Conservation (phyloP, 2,113 vertebrate species). For the Procavia capensis region DNA sequence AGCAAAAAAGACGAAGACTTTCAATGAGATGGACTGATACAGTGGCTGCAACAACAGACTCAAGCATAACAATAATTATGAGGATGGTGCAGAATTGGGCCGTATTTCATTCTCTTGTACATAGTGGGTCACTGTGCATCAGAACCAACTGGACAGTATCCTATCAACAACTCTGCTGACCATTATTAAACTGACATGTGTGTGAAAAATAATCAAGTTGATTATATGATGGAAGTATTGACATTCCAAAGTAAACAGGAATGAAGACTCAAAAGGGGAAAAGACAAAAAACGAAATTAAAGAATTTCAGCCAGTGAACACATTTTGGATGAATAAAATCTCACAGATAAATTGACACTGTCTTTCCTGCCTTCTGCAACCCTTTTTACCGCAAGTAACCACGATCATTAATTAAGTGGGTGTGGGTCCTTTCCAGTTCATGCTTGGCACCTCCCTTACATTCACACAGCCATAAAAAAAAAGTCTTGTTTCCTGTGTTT, state of each 20-base stretch:
- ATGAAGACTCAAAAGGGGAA: neutral
- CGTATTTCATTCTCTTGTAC: too few relatives aligned
- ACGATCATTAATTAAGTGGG: neutral
- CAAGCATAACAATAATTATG: too few relatives aligned
- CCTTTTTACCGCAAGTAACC: neutral
- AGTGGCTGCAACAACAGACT: too few relatives aligned
- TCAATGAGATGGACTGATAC: too few relatives aligned
- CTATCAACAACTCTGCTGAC: neutral
- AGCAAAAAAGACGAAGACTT: too few relatives aligned
- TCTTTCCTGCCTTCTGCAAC: neutral
- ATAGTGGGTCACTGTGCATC: too few relatives aligned
- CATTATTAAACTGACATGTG: neutral
- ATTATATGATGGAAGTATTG: neutral
- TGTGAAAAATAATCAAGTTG: neutral
- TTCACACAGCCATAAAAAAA: neutral
- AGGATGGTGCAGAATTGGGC: too few relatives aligned
- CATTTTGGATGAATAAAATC: neutral
- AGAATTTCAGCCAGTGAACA: neutral
- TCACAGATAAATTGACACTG: neutral
- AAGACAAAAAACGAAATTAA: neutral
- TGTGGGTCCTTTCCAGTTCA: neutral
- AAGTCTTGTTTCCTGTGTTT: neutral
- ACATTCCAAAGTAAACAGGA: neutral
- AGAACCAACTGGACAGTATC: too few relatives aligned
- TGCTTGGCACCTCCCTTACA: neutral